Evolutionary conservation across 2,888 invertebrate genomes (phyloP), one percentile per base, ranked within the genome.

Genomic region (Pammene aurita): DNA sequence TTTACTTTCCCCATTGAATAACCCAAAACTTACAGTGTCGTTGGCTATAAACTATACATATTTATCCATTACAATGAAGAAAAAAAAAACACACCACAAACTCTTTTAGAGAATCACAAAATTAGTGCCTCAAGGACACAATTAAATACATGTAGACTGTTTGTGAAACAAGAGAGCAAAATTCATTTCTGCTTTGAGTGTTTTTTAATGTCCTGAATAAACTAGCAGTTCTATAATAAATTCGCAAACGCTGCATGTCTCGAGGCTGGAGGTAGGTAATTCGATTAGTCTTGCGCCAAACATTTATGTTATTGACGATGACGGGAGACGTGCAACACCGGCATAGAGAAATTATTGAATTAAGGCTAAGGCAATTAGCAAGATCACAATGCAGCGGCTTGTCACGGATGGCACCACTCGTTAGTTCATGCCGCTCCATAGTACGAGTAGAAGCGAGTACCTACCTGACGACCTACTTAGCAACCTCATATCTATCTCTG

Each of bases 361-460:
- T 56, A 63, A 64, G 57, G 63, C 35, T 63, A 68, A 57, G 63
- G 26, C 64, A 57, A 63, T 63, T 58, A 67, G 54, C 13, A 55
- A 65, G 41, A 48, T 44, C 42, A 54, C 35, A 61, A 61, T 61
- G 61, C n/a, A 61, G 16, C 48, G 50, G 38, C 38, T 38, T 50
- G 61, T 50, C 61, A 61, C 50, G 50, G n/a, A 46, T 41, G 42
- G 26, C 38, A 35, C n/a, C 16, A 48, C 26, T 13, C 58, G 26
- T 26, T 62, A 38, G 16, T 48, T 26, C 26, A 26, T 26, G 26
- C 2, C 26, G 26, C 4, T 26, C 1, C 26, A 26, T 26, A 26
- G 26, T 26, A 26, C 26, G 26, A 26, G 26, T 44, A 58, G 16
- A 14, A 48, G 9, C 42, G 13, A 57, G 7, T 11, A 7, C 56